Percentiles rank a stretch among this genome's conserved stretches.
phyloP scores from a whole-genome alignment of 2,888 invertebrate genomes.

The Drosophila pseudotalamancana region DNA sequence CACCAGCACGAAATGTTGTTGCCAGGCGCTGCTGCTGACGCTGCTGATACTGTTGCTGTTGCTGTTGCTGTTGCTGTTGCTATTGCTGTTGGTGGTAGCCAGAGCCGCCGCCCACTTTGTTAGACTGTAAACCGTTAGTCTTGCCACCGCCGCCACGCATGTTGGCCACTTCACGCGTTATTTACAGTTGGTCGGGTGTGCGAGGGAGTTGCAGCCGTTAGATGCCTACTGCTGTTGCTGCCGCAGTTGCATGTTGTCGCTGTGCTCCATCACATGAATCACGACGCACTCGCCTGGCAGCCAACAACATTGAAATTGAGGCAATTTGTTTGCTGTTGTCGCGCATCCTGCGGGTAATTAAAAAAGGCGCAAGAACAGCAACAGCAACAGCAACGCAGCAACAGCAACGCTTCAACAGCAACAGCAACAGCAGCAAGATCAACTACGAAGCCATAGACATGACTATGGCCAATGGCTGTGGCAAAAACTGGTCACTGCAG shows the following conservation, averaged over 20 bases:
- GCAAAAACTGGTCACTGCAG: slow-evolving; percentile 80
- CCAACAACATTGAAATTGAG: slow-evolving; percentile 80
- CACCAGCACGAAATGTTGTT: slow-evolving; percentile 73
- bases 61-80: slow-evolving; percentile 35
- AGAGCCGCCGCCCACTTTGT: slow-evolving; percentile 68
- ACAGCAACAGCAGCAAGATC: slow-evolving; percentile 45
- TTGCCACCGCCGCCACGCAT: slow-evolving; percentile 78
- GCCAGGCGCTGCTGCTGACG: slow-evolving; percentile 72
- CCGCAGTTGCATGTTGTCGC: slow-evolving; percentile 70
- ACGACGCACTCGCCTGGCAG: slow-evolving; percentile 72
- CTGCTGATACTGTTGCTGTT: slow-evolving; percentile 33
- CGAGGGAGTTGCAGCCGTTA: slow-evolving; percentile 70
- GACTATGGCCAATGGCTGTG: slow-evolving; percentile 69
- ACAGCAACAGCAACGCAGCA: slow-evolving; percentile 36
- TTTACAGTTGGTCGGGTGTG: slow-evolving; percentile 72
- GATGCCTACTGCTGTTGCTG: slow-evolving; percentile 60
- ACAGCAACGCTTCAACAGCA: slow-evolving; percentile 20
- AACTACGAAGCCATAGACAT: slow-evolving; percentile 61
- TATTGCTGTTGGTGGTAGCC: slow-evolving; percentile 25
- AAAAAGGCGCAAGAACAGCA: slow-evolving; percentile 79
- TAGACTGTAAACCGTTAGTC: slow-evolving; percentile 62
- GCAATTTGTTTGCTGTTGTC: slow-evolving; percentile 80
- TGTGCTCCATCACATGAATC: slow-evolving; percentile 72
- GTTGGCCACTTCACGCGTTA: slow-evolving; percentile 78
- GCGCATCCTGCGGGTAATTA: slow-evolving; percentile 81